Conservation (phyloP, 2,888 invertebrate genomes). For the Scaptomyza polygonia region DNA sequence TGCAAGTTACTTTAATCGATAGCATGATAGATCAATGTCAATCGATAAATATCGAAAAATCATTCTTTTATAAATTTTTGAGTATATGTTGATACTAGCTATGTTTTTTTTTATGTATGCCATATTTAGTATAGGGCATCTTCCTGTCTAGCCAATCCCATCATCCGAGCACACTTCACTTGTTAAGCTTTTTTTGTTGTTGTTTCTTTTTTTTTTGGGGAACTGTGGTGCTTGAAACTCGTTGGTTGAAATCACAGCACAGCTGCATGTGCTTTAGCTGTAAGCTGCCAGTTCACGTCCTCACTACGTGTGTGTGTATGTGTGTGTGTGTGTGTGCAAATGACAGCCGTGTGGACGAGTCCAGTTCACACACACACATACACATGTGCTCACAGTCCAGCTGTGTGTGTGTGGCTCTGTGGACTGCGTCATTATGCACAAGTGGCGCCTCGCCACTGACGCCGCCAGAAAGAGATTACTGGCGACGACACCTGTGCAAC, state of each 20-base stretch:
- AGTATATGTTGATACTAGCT: neutral
- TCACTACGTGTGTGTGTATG: constrained; percentile 27
- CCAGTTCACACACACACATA: constrained; percentile 42
- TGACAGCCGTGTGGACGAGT: constrained; percentile 69
- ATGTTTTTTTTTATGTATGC: neutral
- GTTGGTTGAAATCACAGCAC: constrained; percentile 71
- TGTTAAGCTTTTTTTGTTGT: neutral
- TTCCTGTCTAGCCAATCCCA: neutral
- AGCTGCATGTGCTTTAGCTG: constrained; percentile 76
- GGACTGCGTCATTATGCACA: constrained; percentile 75
- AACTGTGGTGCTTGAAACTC: constrained; percentile 2
- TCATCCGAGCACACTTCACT: neutral
- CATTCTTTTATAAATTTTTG: neutral
- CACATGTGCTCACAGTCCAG: constrained; percentile 31
- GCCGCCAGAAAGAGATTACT: constrained; percentile 73
- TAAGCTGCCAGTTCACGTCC: constrained; percentile 69
- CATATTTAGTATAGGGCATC: neutral
- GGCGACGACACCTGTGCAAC: constrained; percentile 77
- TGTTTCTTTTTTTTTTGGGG: constrained; percentile 5
- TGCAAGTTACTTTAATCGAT: neutral
- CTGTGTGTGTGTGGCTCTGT: constrained; percentile 38
- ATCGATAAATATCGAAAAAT: neutral
- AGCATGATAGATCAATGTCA: neutral
- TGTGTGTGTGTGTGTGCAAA: constrained; percentile 51
- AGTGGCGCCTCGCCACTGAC: constrained; percentile 64